phyloP scores from a whole-genome alignment of 2,113 vertebrate species.

The Bathybates hornii region DNA sequence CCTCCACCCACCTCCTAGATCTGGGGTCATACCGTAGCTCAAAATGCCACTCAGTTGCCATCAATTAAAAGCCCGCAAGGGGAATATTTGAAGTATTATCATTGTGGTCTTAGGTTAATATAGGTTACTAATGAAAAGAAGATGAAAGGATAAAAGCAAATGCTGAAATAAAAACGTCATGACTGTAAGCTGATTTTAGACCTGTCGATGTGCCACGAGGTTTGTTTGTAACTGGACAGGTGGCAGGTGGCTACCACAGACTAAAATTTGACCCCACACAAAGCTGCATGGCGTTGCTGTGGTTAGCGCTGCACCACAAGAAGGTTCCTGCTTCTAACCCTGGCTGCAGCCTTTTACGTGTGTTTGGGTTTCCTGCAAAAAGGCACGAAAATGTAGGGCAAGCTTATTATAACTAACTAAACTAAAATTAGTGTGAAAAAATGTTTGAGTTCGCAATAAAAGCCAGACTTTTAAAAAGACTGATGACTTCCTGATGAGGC shows the following conservation, averaged over 20 bases:
- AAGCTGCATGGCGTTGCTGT: neutral
- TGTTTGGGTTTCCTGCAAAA: neutral
- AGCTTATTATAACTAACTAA: neutral
- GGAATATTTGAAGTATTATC: neutral
- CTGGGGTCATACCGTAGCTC: neutral
- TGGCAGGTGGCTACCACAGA: neutral
- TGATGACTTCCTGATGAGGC: neutral
- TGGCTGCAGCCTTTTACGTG: neutral
- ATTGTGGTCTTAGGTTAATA: neutral
- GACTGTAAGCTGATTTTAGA: neutral
- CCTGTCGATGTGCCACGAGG: neutral
- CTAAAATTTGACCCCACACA: neutral
- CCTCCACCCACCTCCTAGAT: constrained; percentile 6
- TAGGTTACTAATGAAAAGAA: neutral
- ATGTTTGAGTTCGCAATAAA: neutral
- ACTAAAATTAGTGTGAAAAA: neutral
- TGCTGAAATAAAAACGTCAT: neutral
- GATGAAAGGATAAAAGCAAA: neutral
- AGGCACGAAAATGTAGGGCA: neutral
- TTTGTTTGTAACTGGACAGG: neutral
- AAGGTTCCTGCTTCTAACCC: neutral
- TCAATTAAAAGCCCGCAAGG: neutral
- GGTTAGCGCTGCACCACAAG: neutral
- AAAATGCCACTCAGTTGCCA: neutral
- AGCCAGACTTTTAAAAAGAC: neutral